A percentile compares a stretch with the other conserved stretches of the same genome.
Evolutionary conservation across 2,888 invertebrate genomes (phyloP).

Genomic region (Ptilodon capucinus): DNA sequence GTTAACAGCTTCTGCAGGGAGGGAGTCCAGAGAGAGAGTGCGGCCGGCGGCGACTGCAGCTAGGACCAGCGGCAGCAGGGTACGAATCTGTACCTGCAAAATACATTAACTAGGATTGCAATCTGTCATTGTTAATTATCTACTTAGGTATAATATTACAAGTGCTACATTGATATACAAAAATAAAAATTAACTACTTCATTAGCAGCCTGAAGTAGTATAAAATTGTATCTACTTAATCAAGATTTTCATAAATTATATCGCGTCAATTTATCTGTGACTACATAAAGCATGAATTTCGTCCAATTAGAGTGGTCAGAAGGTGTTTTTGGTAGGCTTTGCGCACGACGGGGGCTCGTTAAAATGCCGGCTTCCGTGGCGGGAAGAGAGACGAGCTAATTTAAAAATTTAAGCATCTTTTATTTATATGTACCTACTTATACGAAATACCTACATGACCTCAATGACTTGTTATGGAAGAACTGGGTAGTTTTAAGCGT

Average conservation of each 20-base stretch:
- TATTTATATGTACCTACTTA: conserved; percentile 42
- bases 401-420: conserved; percentile 65
- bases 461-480: conserved; percentile 55
- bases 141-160: not conserved
- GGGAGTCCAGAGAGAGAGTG: conserved; percentile 19
- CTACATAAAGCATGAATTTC: conserved; percentile 42
- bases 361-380: conserved; percentile 63
- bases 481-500: conserved; percentile 26
- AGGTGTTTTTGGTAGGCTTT: conserved; percentile 50
- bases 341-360: conserved; percentile 59
- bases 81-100: not conserved
- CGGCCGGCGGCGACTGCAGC: conserved; percentile 14
- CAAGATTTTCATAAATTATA: not conserved
- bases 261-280: conserved; percentile 8
- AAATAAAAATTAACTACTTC: not conserved
- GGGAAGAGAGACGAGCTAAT: conserved; percentile 64
- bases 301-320: conserved; percentile 58
- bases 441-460: conserved; percentile 62
- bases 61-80: conserved; percentile 17
- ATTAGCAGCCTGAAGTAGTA: not conserved
- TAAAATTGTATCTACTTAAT: not conserved
- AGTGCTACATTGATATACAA: not conserved
- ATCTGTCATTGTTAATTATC: no score
- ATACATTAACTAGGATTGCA: not conserved
- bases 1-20: conserved; percentile 16